Conservation (phyloP, 2,888 invertebrate genomes). For the Athetis lepigone region DNA sequence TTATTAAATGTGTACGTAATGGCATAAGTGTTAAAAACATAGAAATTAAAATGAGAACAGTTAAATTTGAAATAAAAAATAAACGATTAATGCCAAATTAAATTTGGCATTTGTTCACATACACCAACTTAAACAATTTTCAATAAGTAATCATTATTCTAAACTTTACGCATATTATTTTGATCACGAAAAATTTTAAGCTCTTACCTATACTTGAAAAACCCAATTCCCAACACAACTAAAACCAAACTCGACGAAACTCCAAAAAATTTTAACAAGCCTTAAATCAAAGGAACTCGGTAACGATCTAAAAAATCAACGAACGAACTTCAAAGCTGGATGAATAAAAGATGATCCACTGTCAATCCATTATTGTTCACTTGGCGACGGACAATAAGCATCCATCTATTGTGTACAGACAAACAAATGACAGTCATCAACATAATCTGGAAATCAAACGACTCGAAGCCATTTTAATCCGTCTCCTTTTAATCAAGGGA, state of each 20-base stretch:
- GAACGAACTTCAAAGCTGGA: conserved; percentile 31
- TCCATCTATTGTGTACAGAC: conserved; percentile 52
- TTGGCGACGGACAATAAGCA: conserved; percentile 52
- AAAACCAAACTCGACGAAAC: conserved; percentile 6
- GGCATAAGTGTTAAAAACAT: no score
- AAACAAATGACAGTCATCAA: conserved; percentile 58
- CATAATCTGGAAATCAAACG: conserved; percentile 70
- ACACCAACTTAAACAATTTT: no score
- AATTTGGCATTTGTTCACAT: no score
- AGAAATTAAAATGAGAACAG: no score
- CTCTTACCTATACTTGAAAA: no score
- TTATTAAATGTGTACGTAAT: no score
- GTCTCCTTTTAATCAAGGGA: conserved; percentile 70
- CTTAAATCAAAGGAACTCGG: conserved; percentile 33
- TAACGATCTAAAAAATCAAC: conserved; percentile 42
- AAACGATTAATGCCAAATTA: no score
- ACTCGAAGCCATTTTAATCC: conserved; percentile 63
- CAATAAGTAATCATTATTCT: no score
- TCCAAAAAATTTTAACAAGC: conserved; percentile 45
- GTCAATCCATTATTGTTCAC: conserved; percentile 63
- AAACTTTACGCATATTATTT: no score
- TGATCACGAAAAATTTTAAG: no score
- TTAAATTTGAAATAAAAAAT: no score
- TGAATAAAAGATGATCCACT: conserved; percentile 59
- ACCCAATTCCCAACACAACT: no score